Conservation (phyloP, 2,113 vertebrate genomes). For the Melanerpes formicivorus region DNA sequence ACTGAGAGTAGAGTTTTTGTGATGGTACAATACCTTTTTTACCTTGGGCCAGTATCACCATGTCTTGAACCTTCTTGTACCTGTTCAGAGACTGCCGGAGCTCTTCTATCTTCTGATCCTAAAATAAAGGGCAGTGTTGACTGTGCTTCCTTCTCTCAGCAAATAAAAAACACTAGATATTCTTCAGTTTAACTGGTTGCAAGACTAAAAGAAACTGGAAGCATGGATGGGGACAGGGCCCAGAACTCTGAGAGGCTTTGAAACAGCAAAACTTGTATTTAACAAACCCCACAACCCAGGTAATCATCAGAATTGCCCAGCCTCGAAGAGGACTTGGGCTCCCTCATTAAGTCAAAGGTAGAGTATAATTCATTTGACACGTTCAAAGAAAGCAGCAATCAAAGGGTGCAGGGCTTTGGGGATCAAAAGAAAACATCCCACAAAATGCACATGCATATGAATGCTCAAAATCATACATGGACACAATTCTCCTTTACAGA, state of each 20-base stretch:
- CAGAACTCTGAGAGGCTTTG: background rate
- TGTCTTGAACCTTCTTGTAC: slow-evolving; percentile 95
- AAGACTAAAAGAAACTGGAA: background rate
- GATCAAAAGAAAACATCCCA: slow-evolving; percentile 20
- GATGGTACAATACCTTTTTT: slow-evolving; percentile 83
- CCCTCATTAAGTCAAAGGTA: background rate
- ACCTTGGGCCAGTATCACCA: slow-evolving; percentile 86
- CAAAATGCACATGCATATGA: background rate
- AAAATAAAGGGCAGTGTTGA: background rate
- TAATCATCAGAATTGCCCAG: background rate
- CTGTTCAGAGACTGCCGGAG: slow-evolving; percentile 89
- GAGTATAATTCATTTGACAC: background rate
- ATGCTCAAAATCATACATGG: background rate
- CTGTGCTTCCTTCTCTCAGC: background rate
- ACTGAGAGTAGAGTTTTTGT: background rate
- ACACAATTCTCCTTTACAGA: background rate
- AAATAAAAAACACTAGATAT: background rate
- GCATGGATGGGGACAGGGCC: background rate
- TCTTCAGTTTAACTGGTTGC: background rate
- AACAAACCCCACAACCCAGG: background rate
- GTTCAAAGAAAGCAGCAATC: background rate
- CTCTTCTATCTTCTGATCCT: slow-evolving; percentile 98
- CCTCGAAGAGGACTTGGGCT: background rate
- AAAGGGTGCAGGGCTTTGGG: background rate
- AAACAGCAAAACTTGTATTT: background rate